A percentile compares a stretch with the other conserved stretches of the same genome.
Conservation (phyloP, 2,113 vertebrate genomes). For the Pelodiscus sinensis region DNA sequence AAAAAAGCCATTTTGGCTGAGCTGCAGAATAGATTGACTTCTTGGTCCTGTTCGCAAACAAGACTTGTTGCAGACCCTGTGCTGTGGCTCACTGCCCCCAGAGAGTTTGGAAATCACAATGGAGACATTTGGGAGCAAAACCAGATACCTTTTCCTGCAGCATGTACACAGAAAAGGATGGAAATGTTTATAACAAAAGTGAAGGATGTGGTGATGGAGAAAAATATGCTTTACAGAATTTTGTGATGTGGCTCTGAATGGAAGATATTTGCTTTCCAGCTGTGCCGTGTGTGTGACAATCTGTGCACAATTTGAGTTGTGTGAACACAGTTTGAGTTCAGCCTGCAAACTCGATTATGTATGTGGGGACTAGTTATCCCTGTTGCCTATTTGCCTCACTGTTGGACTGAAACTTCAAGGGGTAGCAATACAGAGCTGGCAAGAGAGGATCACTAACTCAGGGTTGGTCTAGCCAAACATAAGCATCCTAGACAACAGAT, state of each 20-base stretch:
- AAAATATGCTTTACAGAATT: background rate
- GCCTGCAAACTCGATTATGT: background rate
- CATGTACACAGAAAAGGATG: background rate
- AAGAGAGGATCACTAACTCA: background rate
- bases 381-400: background rate
- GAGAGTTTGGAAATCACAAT: rapidly evolving
- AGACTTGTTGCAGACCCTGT: rapidly evolving
- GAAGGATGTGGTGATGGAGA: background rate
- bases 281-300: background rate
- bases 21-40: background rate
- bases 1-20: background rate
- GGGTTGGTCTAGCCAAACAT: background rate
- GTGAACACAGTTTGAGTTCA: background rate
- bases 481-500: background rate
- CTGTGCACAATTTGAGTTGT: background rate
- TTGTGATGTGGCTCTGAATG: background rate
- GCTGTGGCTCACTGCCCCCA: background rate
- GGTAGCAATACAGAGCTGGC: background rate
- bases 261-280: background rate
- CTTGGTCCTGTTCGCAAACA: background rate
- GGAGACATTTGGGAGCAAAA: rapidly evolving
- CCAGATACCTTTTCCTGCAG: background rate
- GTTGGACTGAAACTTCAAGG: background rate
- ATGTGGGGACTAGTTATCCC: background rate
- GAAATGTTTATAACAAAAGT: background rate